Percentiles rank a stretch among this genome's conserved stretches.
Conservation (phyloP, 2,113 vertebrate species). For the Pao palembangensis region DNA sequence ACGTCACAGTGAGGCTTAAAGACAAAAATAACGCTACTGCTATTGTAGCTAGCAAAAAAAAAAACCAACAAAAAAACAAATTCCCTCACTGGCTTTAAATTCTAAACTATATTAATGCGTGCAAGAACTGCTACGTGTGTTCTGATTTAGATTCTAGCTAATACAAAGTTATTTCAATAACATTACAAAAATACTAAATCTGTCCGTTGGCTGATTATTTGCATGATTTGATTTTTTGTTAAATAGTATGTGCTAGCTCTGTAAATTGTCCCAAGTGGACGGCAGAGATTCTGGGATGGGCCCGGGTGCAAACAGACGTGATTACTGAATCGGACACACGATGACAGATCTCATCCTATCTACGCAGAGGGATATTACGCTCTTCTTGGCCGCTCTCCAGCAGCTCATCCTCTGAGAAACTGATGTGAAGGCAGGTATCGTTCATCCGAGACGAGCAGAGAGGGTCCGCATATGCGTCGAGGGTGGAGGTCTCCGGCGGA, state of each 20-base stretch:
- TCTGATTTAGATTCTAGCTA: constrained; percentile 50
- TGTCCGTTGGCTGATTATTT: constrained; percentile 48
- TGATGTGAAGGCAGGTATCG: constrained; percentile 83
- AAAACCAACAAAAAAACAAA: constrained; percentile 47
- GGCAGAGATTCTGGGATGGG: constrained; percentile 39
- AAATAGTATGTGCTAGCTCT: constrained; percentile 27
- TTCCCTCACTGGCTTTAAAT: constrained; percentile 27
- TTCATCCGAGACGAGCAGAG: constrained; percentile 69
- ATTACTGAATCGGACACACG: constrained; percentile 8
- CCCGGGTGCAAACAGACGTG: constrained; percentile 36
- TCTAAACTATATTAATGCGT: constrained; percentile 43
- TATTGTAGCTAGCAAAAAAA: constrained; percentile 52
- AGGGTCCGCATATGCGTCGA: constrained; percentile 29
- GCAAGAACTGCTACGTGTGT: constrained; percentile 54
- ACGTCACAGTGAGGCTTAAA: constrained; percentile 28
- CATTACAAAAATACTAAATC: constrained; percentile 72
- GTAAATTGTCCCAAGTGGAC: constrained; percentile 34
- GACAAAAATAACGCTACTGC: constrained; percentile 28
- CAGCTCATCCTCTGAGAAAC: constrained; percentile 83
- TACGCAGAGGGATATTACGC: constrained; percentile 38
- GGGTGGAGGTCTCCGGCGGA: constrained; percentile 11
- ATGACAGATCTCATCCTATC: constrained; percentile 43
- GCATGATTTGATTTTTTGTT: constrained; percentile 37
- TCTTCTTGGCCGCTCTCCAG: constrained; percentile 70
- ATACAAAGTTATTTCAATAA: constrained; percentile 47